Evolutionary conservation across 1,140 invertebrate genomes (phyloP), one percentile per base, ranked within the genome.

Genomic region (Zaprionus africanus): DNA sequence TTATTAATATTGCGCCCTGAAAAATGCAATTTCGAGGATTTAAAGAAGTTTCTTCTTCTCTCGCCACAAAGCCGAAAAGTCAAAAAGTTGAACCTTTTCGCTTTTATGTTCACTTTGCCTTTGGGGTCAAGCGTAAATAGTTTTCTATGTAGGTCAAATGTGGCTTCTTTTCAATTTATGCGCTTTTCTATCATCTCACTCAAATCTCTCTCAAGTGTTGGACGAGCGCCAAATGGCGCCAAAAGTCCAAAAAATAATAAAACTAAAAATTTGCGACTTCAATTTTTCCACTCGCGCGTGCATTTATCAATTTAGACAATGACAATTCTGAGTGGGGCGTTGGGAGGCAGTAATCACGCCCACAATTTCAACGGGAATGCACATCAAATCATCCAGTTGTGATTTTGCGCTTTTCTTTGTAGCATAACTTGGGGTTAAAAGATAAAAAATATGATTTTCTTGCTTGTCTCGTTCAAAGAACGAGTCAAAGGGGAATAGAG

Each of bases 241-340:
- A 68, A 43, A 54, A 31, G 38, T 57, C 15, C 0, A 60, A 62
- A 43, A 53, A 43, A 51, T 11, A 49, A 22, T 22, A 22, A 22
- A 57, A 24, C 7, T 13, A 54, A 53, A 60, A 65, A 36, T 49
- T 51, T 51, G 19, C 24, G 34, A 17, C 72, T 60, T 76, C 26
- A 69, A 56, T 75, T 70, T 11, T 60, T 49, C 53, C 56, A 53
- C 43, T 70, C 26, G 41, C 36, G 51, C 31, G 38, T 24, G 38
- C 69, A 76, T 78, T 78, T 78, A 71, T 79, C 76, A 79, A 76
- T 79, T 76, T 76, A 36, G 67, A 76, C 73, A 76, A 71, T 66
- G 66, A 59, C 36, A 71, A 59, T 58, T 62, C 19, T 28, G 15
- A 67, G 60, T 73, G 19, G 34, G 38, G 19, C 46, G 5, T 11